Conservation (phyloP, 2,797 vertebrate genomes). For the Gambusia yucatana region DNA sequence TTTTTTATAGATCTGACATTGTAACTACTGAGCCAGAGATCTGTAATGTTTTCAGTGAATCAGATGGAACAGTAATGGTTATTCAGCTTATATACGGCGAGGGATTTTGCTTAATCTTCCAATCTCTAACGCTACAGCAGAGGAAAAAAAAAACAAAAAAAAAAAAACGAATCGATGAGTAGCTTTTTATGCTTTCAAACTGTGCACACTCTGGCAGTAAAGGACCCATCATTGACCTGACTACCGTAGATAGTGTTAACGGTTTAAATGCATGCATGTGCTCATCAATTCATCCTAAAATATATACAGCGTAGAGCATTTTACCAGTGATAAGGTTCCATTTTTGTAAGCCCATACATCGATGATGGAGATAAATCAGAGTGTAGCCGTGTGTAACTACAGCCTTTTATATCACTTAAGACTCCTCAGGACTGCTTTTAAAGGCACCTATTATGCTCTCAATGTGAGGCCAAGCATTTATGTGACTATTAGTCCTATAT, state of each 20-base stretch:
- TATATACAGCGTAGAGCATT: neutral
- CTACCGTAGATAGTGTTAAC: neutral
- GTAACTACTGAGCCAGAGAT: neutral
- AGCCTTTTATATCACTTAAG: neutral
- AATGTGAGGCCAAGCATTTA: constrained; percentile 35
- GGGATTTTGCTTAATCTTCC: neutral
- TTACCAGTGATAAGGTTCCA: neutral
- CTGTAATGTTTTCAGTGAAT: neutral
- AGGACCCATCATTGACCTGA: neutral
- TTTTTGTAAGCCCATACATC: no score
- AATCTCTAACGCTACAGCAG: neutral
- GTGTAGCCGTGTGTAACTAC: constrained; percentile 1
- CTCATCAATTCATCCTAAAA: neutral
- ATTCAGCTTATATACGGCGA: neutral
- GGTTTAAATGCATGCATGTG: neutral
- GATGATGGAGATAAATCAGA: neutral
- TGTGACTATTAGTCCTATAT: constrained; percentile 50
- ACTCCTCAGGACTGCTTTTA: neutral
- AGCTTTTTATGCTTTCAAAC: neutral
- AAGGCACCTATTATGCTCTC: constrained; percentile 25
- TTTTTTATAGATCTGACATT: neutral
- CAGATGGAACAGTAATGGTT: neutral
- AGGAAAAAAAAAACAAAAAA: neutral
- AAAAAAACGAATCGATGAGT: neutral
- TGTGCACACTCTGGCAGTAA: neutral